Conservation (phyloP, 2,888 invertebrate genomes). For the Liopterus haemorrhoidalis region DNA sequence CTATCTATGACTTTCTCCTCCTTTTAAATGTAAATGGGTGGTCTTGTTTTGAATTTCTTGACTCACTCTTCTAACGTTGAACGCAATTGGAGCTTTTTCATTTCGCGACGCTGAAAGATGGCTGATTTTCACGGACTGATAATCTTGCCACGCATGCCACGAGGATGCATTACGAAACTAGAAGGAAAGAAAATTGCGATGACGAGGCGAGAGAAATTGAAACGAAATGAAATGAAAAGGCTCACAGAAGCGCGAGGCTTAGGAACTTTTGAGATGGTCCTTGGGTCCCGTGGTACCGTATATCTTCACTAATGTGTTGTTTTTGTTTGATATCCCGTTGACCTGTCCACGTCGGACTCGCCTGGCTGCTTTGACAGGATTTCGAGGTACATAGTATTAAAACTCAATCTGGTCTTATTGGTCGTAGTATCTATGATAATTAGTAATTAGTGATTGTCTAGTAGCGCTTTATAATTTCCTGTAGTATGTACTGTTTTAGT, state of each 20-base stretch:
- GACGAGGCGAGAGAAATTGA: too few relatives aligned
- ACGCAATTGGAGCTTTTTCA: constrained; percentile 34
- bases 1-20: constrained; percentile 34
- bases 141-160: too few relatives aligned
- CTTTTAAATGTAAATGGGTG: constrained; percentile 43
- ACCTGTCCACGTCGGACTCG: constrained; percentile 57
- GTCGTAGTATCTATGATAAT: constrained; percentile 26
- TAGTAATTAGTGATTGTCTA: constrained; percentile 43
- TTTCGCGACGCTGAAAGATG: constrained; percentile 23
- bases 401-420: constrained; percentile 37
- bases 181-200: too few relatives aligned
- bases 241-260: constrained; percentile 49
- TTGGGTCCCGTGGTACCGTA: constrained; percentile 50
- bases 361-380: constrained; percentile 69
- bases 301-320: constrained; percentile 56
- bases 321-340: constrained; percentile 54
- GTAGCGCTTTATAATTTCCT: constrained; percentile 41
- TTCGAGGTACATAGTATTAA: constrained; percentile 65
- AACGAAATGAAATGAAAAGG: constrained; percentile 35
- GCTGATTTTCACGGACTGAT: too few relatives aligned
- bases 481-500: constrained; percentile 47
- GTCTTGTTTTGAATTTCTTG: constrained; percentile 41
- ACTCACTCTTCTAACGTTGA: constrained; percentile 15
- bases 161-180: too few relatives aligned
- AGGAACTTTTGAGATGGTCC: constrained; percentile 94